Conservation (phyloP, 2,797 vertebrate species). For the Labroides dimidiatus region DNA sequence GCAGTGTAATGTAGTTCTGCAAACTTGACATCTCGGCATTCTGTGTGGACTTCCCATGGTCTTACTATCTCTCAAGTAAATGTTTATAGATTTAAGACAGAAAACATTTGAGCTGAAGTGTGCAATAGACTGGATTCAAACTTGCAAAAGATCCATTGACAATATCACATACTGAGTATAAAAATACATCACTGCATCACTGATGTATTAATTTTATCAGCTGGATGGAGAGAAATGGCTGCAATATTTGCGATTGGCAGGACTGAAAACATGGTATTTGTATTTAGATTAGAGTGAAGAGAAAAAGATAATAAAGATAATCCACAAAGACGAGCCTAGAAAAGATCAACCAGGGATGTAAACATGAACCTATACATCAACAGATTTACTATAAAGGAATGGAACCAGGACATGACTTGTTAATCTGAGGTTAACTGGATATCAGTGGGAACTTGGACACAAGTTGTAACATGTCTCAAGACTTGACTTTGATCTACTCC, state of each 20-base stretch:
- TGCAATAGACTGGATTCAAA: background rate
- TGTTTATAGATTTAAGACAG: background rate
- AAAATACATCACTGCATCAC: too few relatives aligned
- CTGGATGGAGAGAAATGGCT: slow-evolving; percentile 1
- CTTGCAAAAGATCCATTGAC: background rate
- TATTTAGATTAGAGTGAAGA: too few relatives aligned
- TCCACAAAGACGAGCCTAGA: too few relatives aligned
- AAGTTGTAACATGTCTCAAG: too few relatives aligned
- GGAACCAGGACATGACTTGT: background rate
- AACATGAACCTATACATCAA: background rate
- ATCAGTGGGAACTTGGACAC: background rate
- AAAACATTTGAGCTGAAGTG: too few relatives aligned
- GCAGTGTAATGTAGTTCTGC: slow-evolving; percentile 38
- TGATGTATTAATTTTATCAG: too few relatives aligned
- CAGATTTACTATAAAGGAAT: background rate
- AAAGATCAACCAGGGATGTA: background rate
- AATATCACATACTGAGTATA: slow-evolving; percentile 3
- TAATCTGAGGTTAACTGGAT: background rate
- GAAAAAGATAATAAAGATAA: too few relatives aligned
- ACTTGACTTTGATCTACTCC: too few relatives aligned
- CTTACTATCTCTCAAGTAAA: background rate
- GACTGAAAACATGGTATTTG: background rate
- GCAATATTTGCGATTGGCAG: background rate
- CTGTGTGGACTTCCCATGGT: background rate
- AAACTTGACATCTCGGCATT: background rate